Percentiles rank a stretch among this genome's conserved stretches.
Evolutionary conservation across 1,140 invertebrate genomes (phyloP).

Genomic region (Leguminivora glycinivorella): DNA sequence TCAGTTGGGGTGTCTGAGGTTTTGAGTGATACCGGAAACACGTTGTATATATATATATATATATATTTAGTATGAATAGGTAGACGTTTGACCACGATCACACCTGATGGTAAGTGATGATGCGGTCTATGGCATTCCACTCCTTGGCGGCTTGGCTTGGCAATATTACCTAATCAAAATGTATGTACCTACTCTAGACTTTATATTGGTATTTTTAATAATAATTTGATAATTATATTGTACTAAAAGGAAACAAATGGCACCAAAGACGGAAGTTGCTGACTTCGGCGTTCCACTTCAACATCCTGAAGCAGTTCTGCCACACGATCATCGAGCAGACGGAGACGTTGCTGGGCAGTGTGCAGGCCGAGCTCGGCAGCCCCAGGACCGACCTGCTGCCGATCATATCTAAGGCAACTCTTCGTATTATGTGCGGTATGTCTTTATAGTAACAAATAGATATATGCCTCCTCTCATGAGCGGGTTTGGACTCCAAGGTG

Average conservation of each 20-base stretch:
- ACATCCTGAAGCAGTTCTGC: conserved; percentile 87
- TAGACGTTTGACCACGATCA: too few relatives aligned
- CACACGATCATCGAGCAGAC: conserved; percentile 52
- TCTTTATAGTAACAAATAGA: too few relatives aligned
- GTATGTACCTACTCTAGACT: background rate
- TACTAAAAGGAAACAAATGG: conserved; percentile 85
- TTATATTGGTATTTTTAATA: conserved; percentile 10
- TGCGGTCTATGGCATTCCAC: too few relatives aligned
- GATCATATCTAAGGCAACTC: conserved; percentile 47
- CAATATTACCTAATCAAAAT: too few relatives aligned
- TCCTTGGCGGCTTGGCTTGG: too few relatives aligned
- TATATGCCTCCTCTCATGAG: too few relatives aligned
- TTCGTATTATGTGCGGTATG: conserved; percentile 58
- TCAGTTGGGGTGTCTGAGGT: too few relatives aligned
- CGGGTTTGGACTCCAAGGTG: too few relatives aligned
- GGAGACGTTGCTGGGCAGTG: conserved; percentile 40
- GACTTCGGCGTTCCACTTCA: conserved; percentile 92
- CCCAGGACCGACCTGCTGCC: conserved; percentile 44
- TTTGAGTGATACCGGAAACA: too few relatives aligned
- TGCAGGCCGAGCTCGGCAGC: conserved; percentile 40
- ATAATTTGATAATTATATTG: background rate
- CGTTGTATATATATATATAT: too few relatives aligned
- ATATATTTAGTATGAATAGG: too few relatives aligned
- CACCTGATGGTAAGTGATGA: too few relatives aligned
- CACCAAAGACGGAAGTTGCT: conserved; percentile 85